Base-by-base conservation (phyloP, 2,888 invertebrate genomes). In the Osmoderma eremita region DNA sequence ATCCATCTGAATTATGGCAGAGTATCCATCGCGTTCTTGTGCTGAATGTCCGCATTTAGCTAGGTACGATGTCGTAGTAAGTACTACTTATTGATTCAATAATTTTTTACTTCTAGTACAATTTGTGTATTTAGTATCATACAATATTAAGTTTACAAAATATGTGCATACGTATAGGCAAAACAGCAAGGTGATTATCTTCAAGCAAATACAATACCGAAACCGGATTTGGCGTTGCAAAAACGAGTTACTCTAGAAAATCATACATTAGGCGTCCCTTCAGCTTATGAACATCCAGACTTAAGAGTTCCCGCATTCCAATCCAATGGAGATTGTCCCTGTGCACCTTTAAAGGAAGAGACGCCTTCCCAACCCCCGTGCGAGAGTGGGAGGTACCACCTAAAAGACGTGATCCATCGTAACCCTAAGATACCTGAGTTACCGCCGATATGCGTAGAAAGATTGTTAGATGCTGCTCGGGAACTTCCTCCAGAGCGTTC, bases 11-110 rank as follows among this genome's bases (percentile, higher is more conserved):
- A 42, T 15, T 20, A 80, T 80, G 80, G 71, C 80, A 20, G 80
- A 80, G 70, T 77, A 77, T 72, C 78, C 79, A 2, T 62, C 75
- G 0, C 68, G 77, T 61, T 68, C 73, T 5, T 80, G 80, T 62
- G 78, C 77, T 2, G 73, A 74, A 6, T 80, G 80, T 69, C 77
- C 78, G 6, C 68, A 76, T 41, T 36, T 74, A 22, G 78, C 75
- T 10, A 73, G 73, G 20, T 80, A 77, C 67, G 72, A 73, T 45
- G 65, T 67, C 51, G 71, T 73, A 48, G 66, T 70, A 67, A 71
- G 56, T 63, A 24, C 50, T 15, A 53, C 3, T 12, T 48, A 39
- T 17, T 56, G 2, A 1, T 48, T 24, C 56, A 42, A 24, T 53
- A 65, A 48, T 36, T 13, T 36, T 39, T 51, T 17, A 20, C n/a